A percentile compares a stretch with the other conserved stretches of the same genome.
These are phyloP conservation scores for Keiferia lycopersicella DNA, from an alignment of 2,888 invertebrate genomes.

Conservation along the genomic window DNA sequence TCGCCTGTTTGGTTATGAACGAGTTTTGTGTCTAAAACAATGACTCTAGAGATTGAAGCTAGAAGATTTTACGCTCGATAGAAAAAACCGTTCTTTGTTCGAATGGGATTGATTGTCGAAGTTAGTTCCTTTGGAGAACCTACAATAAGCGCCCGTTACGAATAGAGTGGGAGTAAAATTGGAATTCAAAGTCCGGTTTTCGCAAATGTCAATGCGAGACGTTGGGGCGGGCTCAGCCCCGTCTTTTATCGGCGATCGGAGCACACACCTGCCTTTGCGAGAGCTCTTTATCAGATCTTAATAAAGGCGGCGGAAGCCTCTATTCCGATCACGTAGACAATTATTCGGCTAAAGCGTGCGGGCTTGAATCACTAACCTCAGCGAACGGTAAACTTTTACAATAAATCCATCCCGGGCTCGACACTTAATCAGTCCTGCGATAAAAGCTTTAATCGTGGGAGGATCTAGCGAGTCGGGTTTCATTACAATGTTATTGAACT, in stretches of 20 bases:
- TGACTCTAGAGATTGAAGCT: no score
- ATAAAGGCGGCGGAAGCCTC: slow-evolving; percentile 68
- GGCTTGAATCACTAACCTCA: slow-evolving; percentile 79
- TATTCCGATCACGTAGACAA: slow-evolving; percentile 80
- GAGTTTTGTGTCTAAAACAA: no score
- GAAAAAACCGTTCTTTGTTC: no score
- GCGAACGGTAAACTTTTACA: slow-evolving; percentile 79
- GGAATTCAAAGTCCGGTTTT: slow-evolving; percentile 7
- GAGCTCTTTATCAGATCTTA: slow-evolving; percentile 75
- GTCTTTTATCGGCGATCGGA: slow-evolving; percentile 20
- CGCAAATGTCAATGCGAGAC: slow-evolving; percentile 14
- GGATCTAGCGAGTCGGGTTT: slow-evolving; percentile 63
- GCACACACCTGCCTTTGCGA: slow-evolving; percentile 52
- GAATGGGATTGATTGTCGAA: no score
- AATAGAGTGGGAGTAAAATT: background rate
- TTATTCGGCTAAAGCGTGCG: slow-evolving; percentile 80
- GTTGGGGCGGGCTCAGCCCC: slow-evolving; percentile 5
- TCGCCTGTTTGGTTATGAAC: no score
- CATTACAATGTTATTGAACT: slow-evolving; percentile 56
- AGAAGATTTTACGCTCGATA: no score
- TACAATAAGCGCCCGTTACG: background rate
- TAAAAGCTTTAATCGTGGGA: slow-evolving; percentile 79
- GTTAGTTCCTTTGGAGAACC: no score
- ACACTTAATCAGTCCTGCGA: slow-evolving; percentile 80
- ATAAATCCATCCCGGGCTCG: slow-evolving; percentile 79